Evolutionary conservation across 1,140 invertebrate genomes (phyloP).

Genomic region (Laodelphax striatellus): DNA sequence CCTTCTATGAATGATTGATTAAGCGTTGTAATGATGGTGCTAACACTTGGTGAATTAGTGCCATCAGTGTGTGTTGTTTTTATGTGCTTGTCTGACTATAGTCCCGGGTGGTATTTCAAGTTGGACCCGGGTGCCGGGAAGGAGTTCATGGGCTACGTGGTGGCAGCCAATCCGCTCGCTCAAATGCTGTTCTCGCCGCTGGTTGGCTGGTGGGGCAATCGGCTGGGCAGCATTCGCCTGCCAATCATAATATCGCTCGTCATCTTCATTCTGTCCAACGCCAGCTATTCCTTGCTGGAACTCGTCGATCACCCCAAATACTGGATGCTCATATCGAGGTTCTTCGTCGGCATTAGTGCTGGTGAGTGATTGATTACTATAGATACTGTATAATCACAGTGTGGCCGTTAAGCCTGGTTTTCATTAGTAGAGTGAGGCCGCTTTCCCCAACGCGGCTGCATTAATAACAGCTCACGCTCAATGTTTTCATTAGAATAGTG

Average conservation of each 20-base stretch:
- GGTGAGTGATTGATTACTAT: conserved; percentile 38
- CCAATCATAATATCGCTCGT: conserved; percentile 58
- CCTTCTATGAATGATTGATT: no score
- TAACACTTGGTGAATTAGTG: no score
- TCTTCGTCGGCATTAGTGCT: conserved; percentile 76
- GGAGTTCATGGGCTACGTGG: conserved; percentile 72
- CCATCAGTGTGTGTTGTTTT: no score
- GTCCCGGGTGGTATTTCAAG: conserved; percentile 35
- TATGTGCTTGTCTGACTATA: neutral
- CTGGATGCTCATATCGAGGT: conserved; percentile 63
- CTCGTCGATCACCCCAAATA: conserved; percentile 44
- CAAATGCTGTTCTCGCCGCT: conserved; percentile 81
- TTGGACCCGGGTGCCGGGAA: conserved; percentile 63
- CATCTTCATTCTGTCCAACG: conserved; percentile 64
- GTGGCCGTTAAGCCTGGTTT: neutral
- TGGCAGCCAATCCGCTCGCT: conserved; percentile 77
- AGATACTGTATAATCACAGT: no score
- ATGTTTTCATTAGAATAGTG: no score
- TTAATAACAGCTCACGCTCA: no score
- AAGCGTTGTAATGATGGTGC: no score
- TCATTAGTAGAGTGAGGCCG: no score
- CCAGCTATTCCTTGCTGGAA: conserved; percentile 67
- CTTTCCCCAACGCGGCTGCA: no score
- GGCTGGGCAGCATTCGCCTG: conserved; percentile 50
- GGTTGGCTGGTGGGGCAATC: conserved; percentile 76